Percentiles rank a stretch among this genome's conserved stretches.
phyloP scores from a whole-genome alignment of 2,113 vertebrate species.

The Mobula birostris region DNA sequence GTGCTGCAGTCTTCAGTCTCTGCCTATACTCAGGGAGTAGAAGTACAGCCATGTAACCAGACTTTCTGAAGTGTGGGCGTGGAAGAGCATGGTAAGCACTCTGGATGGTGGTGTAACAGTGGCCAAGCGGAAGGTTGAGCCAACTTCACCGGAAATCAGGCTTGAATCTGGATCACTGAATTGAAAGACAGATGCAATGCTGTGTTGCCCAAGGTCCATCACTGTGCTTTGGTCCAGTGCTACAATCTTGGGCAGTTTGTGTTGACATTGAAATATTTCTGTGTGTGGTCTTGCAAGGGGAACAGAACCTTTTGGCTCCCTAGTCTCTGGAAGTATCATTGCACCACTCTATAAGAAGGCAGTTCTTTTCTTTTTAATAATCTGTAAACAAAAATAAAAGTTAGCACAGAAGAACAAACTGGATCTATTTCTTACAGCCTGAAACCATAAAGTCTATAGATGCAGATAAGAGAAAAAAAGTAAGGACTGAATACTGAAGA shows the following conservation, averaged over 20 bases:
- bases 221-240: neutral
- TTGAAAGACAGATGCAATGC: no score
- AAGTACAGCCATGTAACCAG: no score
- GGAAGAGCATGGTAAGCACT: no score
- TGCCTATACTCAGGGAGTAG: no score
- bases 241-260: neutral
- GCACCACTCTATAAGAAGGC: neutral
- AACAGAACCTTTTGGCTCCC: neutral
- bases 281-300: neutral
- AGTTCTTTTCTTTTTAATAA: neutral
- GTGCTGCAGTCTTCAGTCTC: no score
- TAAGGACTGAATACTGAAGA: neutral
- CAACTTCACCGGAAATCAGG: no score
- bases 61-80: no score
- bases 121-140: no score
- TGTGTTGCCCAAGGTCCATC: no score
- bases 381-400: neutral
- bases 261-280: neutral
- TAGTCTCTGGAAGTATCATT: neutral
- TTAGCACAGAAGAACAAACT: neutral
- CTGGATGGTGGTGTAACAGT: no score
- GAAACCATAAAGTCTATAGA: neutral
- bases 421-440: neutral
- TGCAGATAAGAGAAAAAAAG: neutral
- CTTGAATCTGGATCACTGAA: no score